A percentile compares a stretch with the other conserved stretches of the same genome.
Conservation (phyloP, 2,888 invertebrate species). For the Amorpha juglandis region DNA sequence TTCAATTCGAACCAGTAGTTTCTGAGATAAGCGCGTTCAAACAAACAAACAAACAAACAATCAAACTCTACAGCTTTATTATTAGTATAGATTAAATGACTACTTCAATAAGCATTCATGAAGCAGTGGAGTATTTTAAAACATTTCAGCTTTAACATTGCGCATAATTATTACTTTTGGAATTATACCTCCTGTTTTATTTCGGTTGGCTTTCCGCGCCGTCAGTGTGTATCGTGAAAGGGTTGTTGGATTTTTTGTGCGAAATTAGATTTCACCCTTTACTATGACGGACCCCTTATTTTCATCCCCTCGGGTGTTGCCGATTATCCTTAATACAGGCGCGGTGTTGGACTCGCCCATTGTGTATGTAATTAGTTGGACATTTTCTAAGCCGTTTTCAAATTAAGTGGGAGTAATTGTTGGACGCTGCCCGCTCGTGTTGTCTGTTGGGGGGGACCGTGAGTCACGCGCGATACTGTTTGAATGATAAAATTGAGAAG, state of each 20-base stretch:
- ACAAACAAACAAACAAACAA: too few species aligned
- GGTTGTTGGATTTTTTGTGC: conserved; percentile 69
- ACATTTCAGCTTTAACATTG: conserved; percentile 9
- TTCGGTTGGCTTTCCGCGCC: conserved; percentile 30
- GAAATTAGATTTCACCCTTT: conserved; percentile 76
- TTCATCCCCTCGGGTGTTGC: conserved; percentile 50
- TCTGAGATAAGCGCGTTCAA: too few species aligned
- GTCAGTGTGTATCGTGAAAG: conserved; percentile 52
- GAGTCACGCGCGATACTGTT: conserved; percentile 6
- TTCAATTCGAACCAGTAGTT: too few species aligned
- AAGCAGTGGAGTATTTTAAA: background rate
- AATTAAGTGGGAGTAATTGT: conserved; percentile 23
- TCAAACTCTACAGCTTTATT: too few species aligned
- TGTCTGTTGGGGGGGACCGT: background rate
- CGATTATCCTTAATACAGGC: conserved; percentile 57
- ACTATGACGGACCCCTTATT: conserved; percentile 58
- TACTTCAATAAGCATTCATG: background rate
- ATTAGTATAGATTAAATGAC: background rate
- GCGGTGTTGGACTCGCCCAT: conserved; percentile 37
- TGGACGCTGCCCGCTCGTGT: background rate
- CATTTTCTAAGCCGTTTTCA: conserved; percentile 13
- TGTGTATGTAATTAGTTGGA: conserved; percentile 29
- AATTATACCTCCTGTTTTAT: background rate
- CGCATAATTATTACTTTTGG: background rate
- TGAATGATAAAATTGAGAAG: background rate